Evolutionary conservation across 2,113 vertebrate genomes (phyloP).

Genomic region (Engystomops pustulosus): DNA sequence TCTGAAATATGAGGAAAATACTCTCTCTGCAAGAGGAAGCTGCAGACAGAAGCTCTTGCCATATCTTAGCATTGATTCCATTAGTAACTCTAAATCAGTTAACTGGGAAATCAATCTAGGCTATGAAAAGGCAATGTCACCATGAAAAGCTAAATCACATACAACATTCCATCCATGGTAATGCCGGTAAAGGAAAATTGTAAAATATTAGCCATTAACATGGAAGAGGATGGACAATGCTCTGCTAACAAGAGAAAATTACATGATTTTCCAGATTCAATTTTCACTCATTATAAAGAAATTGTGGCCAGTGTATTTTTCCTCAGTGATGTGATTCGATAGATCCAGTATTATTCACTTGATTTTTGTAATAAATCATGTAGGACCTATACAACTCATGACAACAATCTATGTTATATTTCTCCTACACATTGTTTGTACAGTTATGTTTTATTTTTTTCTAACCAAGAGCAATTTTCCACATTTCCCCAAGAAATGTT

Average conservation of each 20-base stretch:
- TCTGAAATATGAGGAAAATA: conserved; percentile 29
- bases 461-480: too few species aligned
- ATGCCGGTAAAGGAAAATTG: not conserved
- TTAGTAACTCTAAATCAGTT: conserved; percentile 12
- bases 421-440: too few species aligned
- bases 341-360: too few species aligned
- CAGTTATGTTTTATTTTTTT: too few species aligned
- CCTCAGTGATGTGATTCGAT: too few species aligned
- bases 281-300: not conserved
- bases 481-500: too few species aligned
- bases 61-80: conserved; percentile 3
- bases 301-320: not conserved
- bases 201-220: not conserved
- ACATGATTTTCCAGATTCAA: not conserved
- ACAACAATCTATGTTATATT: too few species aligned
- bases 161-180: not conserved
- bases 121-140: not conserved
- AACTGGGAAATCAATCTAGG: conserved; percentile 7
- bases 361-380: too few species aligned
- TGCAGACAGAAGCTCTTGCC: not conserved
- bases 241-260: not conserved
- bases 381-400: too few species aligned
- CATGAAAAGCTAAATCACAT: not conserved
- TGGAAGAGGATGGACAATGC: not conserved
- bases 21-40: not conserved